These are phyloP conservation scores for Meriones psammophilus DNA, from an alignment of 2,797 vertebrate genomes.

Conservation along the genomic window DNA sequence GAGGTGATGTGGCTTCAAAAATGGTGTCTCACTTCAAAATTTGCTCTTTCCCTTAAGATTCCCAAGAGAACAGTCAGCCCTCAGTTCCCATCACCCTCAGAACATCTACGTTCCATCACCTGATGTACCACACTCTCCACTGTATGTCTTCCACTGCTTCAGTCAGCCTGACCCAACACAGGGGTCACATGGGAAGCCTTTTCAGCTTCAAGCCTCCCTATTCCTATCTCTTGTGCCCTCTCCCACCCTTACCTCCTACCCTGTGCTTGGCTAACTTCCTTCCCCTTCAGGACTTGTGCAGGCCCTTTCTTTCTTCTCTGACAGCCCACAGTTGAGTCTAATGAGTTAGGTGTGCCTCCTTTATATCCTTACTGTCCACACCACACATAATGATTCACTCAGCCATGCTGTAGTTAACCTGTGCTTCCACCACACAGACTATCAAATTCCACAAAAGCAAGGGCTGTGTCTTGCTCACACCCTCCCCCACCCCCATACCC, in stretches of 20 bases:
- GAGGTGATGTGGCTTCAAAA: slow-evolving; percentile 8
- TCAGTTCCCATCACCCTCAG: not conserved
- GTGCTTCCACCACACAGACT: not conserved
- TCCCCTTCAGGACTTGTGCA: not conserved
- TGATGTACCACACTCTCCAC: not conserved
- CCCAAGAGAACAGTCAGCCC: not conserved
- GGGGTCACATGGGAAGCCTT: not conserved
- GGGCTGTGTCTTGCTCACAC: not conserved
- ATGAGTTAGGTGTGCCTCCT: too few species aligned
- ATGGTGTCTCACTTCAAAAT: not conserved
- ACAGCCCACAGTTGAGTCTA: not conserved
- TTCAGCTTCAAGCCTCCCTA: not conserved
- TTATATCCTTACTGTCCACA: not conserved
- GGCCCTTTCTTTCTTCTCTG: slow-evolving; percentile 3
- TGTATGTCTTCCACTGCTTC: not conserved
- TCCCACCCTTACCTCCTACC: not conserved
- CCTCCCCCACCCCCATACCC: not conserved
- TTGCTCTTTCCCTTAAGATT: slow-evolving; percentile 22
- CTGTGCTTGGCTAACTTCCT: not conserved
- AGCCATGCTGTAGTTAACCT: not conserved
- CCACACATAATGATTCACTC: not conserved
- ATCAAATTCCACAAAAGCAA: slow-evolving; percentile 54
- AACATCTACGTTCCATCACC: not conserved
- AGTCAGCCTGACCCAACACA: not conserved
- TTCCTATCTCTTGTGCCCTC: not conserved